Conservation (phyloP, 1,140 invertebrate genomes). For the Schlechtendalia chinensis region DNA sequence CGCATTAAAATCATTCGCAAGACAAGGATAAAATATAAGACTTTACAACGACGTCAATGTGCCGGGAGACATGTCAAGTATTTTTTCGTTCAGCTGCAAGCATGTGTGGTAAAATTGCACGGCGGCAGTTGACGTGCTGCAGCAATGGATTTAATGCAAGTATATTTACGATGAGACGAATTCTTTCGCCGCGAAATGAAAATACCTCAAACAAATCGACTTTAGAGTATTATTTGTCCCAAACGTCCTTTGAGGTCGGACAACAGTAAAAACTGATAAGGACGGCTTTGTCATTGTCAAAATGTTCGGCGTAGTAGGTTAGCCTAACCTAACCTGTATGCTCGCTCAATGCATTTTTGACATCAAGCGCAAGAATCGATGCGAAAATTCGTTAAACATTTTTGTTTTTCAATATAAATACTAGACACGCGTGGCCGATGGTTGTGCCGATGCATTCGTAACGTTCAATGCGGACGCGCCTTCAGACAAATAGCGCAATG, state of each 20-base stretch:
- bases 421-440: no score
- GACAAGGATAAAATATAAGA: constrained; percentile 2
- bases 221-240: background rate
- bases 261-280: constrained; percentile 14
- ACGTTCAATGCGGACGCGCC: no score
- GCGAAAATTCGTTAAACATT: background rate
- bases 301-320: background rate
- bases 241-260: background rate
- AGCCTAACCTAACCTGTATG: background rate
- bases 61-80: no score
- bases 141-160: no score
- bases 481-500: no score
- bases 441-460: no score
- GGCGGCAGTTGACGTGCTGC: background rate
- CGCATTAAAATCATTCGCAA: background rate
- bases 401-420: no score
- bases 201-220: background rate
- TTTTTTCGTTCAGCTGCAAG: no score
- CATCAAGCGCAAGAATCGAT: background rate
- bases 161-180: background rate
- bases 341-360: background rate
- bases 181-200: constrained; percentile 32
- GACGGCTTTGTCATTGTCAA: constrained; percentile 5
- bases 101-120: no score
- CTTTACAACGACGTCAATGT: no score